A percentile compares a stretch with the other conserved stretches of the same genome.
These are phyloP conservation scores for Tetranychus piercei DNA, from an alignment of 2,888 invertebrate species.

Conservation along the genomic window DNA sequence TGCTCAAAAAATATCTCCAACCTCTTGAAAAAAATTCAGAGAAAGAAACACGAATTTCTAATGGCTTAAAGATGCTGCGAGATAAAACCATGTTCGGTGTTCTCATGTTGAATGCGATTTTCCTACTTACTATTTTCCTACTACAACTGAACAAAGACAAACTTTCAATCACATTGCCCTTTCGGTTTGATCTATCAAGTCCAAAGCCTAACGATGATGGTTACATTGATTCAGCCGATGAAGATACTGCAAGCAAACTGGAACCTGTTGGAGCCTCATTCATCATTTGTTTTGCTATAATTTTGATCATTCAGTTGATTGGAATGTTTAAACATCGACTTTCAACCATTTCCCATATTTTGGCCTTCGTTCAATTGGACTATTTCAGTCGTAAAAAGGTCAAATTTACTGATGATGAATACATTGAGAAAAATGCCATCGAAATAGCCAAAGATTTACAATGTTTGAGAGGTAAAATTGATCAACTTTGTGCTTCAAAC, in stretches of 20 bases:
- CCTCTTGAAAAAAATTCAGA: slow-evolving; percentile 34
- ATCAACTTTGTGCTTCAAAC: neutral
- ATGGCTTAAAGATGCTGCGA: slow-evolving; percentile 76
- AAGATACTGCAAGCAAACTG: slow-evolving; percentile 25
- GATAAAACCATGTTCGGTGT: slow-evolving; percentile 87
- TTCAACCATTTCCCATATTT: slow-evolving; percentile 82
- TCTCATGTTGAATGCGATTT: slow-evolving; percentile 95
- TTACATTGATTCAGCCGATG: neutral
- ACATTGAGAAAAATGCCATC: neutral
- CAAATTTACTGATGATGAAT: neutral
- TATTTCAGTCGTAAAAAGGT: slow-evolving; percentile 42
- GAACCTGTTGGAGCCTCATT: slow-evolving; percentile 54
- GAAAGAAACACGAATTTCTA: slow-evolving; percentile 40
- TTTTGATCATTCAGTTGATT: slow-evolving; percentile 80
- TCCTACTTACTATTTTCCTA: slow-evolving; percentile 93
- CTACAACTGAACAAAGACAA: slow-evolving; percentile 71
- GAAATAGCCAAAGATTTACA: slow-evolving; percentile 10
- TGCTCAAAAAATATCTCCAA: slow-evolving; percentile 38
- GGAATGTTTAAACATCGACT: slow-evolving; percentile 98
- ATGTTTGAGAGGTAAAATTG: slow-evolving; percentile 5
- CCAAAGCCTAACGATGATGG: neutral
- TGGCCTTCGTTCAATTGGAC: slow-evolving; percentile 78
- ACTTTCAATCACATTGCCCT: neutral
- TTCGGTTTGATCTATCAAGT: neutral
- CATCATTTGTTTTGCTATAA: slow-evolving; percentile 87